A percentile compares a stretch with the other conserved stretches of the same genome.
Conservation (phyloP, 2,797 vertebrate genomes). For the Etheostoma perlongum region DNA sequence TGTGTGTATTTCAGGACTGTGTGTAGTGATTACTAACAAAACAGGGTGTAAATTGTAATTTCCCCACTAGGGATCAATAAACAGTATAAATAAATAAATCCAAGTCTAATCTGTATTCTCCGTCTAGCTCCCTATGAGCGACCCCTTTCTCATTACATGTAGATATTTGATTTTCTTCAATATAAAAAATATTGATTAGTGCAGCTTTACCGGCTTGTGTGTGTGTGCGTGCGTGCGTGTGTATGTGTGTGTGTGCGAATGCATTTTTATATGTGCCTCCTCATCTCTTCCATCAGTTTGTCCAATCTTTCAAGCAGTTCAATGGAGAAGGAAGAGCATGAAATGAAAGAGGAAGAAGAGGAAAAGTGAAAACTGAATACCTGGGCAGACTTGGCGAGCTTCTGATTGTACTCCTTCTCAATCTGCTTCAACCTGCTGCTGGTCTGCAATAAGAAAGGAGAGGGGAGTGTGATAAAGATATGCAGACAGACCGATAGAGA, state of each 20-base stretch:
- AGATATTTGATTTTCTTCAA: not conserved
- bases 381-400: conserved; percentile 90
- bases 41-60: no score
- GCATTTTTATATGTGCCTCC: conserved; percentile 30
- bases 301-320: conserved; percentile 38
- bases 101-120: no score
- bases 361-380: conserved; percentile 77
- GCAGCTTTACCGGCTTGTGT: not conserved
- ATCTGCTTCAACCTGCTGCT: conserved; percentile 91
- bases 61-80: no score
- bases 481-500: conserved; percentile 64
- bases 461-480: conserved; percentile 67
- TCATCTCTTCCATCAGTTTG: conserved; percentile 42
- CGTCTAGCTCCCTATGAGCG: not conserved
- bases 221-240: no score
- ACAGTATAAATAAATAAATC: no score
- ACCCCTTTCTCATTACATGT: not conserved
- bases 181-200: not conserved
- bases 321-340: conserved; percentile 51
- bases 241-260: conserved; percentile 23
- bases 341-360: conserved; percentile 41
- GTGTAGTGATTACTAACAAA: no score
- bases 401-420: conserved; percentile 91
- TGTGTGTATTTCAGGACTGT: no score
- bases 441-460: conserved; percentile 87